These are phyloP conservation scores for Drosophila punjabiensis DNA, from an alignment of 1,140 invertebrate species.

Conservation along the genomic window DNA sequence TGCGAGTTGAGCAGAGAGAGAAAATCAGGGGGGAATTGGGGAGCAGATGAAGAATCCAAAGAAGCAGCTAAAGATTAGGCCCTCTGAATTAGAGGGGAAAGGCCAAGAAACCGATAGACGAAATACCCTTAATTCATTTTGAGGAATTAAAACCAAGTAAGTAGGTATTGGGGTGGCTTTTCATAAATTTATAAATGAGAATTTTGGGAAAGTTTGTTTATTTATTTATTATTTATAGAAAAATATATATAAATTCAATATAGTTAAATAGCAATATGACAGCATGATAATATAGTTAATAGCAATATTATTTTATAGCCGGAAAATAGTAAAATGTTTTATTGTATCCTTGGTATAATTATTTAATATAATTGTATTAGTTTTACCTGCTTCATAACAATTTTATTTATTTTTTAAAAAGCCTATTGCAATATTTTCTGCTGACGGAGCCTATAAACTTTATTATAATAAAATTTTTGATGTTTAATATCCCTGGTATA, in stretches of 20 bases:
- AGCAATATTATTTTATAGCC: no score
- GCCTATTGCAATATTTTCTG: not conserved
- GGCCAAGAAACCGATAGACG: slow-evolving; percentile 1
- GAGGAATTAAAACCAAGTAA: not conserved
- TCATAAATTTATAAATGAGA: not conserved
- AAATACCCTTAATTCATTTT: slow-evolving; percentile 12
- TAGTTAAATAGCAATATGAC: no score
- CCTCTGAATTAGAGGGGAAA: slow-evolving; percentile 34
- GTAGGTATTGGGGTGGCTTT: not conserved
- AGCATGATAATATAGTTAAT: no score
- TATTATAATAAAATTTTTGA: not conserved
- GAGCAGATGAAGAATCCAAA: slow-evolving; percentile 37
- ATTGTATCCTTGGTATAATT: not conserved
- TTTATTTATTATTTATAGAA: not conserved
- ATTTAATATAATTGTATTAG: not conserved
- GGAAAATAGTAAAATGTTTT: not conserved
- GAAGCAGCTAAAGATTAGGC: slow-evolving; percentile 44
- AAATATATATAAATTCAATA: not conserved
- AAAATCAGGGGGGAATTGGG: not conserved
- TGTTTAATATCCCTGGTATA: not conserved
- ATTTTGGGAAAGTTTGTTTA: not conserved
- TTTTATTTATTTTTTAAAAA: not conserved
- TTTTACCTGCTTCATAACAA: not conserved
- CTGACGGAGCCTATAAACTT: not conserved
- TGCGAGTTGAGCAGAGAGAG: not conserved